Percentiles rank a stretch among this genome's conserved stretches.
phyloP scores from a whole-genome alignment of 2,797 vertebrate genomes.

The Kryptolebias ocellatus region DNA sequence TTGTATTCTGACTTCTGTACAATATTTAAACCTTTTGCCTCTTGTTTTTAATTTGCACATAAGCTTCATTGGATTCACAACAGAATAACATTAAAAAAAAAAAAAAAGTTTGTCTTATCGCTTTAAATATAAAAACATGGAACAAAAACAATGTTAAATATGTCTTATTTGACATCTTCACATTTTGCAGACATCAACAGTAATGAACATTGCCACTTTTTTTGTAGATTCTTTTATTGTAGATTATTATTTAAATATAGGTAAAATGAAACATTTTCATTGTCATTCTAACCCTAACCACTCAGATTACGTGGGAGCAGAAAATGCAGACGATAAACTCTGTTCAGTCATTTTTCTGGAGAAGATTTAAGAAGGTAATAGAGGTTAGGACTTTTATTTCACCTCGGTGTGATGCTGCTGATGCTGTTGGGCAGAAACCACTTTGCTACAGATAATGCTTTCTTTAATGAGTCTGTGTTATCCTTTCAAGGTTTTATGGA shows the following conservation, averaged over 20 bases:
- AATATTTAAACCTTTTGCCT: too few relatives aligned
- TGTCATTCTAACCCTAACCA: not conserved
- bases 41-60: too few relatives aligned
- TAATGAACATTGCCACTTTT: too few relatives aligned
- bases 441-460: constrained; percentile 45
- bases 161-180: too few relatives aligned
- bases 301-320: constrained; percentile 7
- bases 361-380: constrained; percentile 31
- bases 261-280: not conserved
- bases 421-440: constrained; percentile 35
- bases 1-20: too few relatives aligned
- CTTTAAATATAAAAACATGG: too few relatives aligned
- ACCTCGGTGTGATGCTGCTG: constrained; percentile 35
- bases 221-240: too few relatives aligned
- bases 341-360: constrained; percentile 18
- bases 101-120: too few relatives aligned
- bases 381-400: constrained; percentile 24
- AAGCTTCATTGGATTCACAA: too few relatives aligned
- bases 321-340: constrained; percentile 23
- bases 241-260: not conserved
- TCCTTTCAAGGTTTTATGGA: constrained; percentile 52
- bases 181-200: too few relatives aligned
- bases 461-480: constrained; percentile 58
- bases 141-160: too few relatives aligned
- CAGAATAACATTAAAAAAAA: too few relatives aligned